Percentiles rank a stretch among this genome's conserved stretches.
Evolutionary conservation across 2,888 invertebrate species (phyloP).

Genomic region (Lingula anatina): DNA sequence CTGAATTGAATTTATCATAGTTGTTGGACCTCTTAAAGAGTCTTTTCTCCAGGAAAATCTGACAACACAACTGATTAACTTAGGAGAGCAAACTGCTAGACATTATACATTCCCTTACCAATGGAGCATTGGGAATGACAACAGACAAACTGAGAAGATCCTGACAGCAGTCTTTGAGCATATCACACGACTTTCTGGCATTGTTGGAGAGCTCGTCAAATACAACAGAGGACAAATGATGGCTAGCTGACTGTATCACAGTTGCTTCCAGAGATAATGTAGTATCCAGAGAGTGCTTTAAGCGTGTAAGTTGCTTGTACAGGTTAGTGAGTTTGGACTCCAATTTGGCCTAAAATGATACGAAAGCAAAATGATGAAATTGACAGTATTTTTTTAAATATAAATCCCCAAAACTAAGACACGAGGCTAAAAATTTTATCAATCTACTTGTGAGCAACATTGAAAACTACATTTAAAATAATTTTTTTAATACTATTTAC

Average conservation of each 20-base stretch:
- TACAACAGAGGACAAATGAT: conserved; percentile 19
- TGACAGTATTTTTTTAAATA: background rate
- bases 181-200: conserved; percentile 26
- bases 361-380: background rate
- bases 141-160: conserved; percentile 36
- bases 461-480: no score
- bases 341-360: conserved; percentile 28
- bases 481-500: no score
- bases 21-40: no score
- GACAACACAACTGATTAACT: no score
- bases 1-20: no score
- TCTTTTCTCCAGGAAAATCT: no score
- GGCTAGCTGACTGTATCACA: conserved; percentile 13
- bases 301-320: conserved; percentile 31
- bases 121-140: conserved; percentile 39
- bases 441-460: no score
- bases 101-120: no score
- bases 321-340: conserved; percentile 34
- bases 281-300: conserved; percentile 16
- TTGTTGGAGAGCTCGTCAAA: conserved; percentile 26
- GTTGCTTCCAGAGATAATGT: conserved; percentile 10
- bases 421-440: no score
- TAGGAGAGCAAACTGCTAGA: no score
- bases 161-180: conserved; percentile 28
- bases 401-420: no score